Evolutionary conservation across 2,113 vertebrate species (phyloP).

Genomic region (Entomyzon cyanotis): DNA sequence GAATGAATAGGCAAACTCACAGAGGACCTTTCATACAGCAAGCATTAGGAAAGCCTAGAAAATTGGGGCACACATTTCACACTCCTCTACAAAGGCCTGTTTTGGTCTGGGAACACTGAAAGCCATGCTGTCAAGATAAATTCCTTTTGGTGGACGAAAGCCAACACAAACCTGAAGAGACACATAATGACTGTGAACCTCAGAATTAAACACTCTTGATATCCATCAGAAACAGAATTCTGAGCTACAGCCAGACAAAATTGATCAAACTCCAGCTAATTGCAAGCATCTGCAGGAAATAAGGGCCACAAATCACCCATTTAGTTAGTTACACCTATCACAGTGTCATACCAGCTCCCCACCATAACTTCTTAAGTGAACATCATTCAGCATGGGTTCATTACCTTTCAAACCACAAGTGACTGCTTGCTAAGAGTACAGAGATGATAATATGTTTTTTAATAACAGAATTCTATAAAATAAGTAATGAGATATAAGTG

Average conservation of each 20-base stretch:
- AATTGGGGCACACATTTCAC: neutral
- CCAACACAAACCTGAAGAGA: neutral
- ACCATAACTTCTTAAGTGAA: neutral
- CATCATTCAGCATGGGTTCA: neutral
- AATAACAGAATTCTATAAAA: neutral
- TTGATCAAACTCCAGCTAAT: neutral
- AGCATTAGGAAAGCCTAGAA: neutral
- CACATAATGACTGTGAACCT: neutral
- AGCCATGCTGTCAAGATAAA: neutral
- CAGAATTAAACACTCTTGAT: neutral
- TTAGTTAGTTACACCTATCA: neutral
- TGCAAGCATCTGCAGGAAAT: neutral
- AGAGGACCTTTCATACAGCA: neutral
- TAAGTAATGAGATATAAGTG: neutral
- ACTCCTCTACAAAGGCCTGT: neutral
- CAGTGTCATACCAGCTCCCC: neutral
- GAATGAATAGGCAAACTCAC: constrained; percentile 5
- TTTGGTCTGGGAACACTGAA: neutral
- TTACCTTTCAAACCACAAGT: neutral
- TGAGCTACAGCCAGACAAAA: neutral
- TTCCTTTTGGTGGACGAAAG: neutral
- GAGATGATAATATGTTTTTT: neutral
- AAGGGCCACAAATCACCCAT: neutral
- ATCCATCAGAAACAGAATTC: neutral
- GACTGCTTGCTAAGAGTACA: neutral